Percentiles rank a stretch among this genome's conserved stretches.
Evolutionary conservation across 2,113 vertebrate species (phyloP).

Genomic region (Notarius quadriscutis): DNA sequence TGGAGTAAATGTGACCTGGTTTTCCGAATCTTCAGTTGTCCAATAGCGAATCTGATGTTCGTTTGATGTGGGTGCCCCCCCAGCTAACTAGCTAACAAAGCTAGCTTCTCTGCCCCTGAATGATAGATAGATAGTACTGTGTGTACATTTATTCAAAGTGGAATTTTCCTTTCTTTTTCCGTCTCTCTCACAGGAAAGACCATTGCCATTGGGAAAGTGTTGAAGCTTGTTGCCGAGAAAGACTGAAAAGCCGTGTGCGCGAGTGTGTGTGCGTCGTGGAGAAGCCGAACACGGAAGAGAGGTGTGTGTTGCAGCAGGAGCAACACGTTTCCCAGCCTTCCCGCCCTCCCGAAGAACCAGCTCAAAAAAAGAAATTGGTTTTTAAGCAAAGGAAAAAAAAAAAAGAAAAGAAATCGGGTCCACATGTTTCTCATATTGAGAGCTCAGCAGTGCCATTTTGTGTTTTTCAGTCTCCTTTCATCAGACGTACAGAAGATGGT

Average conservation of each 20-base stretch:
- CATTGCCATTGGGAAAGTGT: conserved; percentile 92
- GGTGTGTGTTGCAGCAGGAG: conserved; percentile 76
- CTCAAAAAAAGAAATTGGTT: conserved; percentile 66
- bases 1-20: too few species aligned
- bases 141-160: neutral
- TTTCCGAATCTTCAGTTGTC: too few species aligned
- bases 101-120: neutral
- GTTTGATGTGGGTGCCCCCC: too few species aligned
- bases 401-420: conserved; percentile 69
- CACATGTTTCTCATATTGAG: conserved; percentile 97
- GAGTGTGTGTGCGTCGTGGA: conserved; percentile 76
- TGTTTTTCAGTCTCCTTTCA: conserved; percentile 65
- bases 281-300: conserved; percentile 75
- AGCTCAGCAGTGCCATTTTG: conserved; percentile 91
- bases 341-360: conserved; percentile 75
- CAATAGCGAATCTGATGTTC: too few species aligned
- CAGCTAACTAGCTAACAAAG: neutral
- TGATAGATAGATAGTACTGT: neutral
- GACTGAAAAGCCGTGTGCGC: conserved; percentile 78
- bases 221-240: conserved; percentile 91
- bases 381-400: conserved; percentile 59
- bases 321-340: conserved; percentile 79
- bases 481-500: conserved; percentile 50
- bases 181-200: conserved; percentile 78
- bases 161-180: neutral